Evolutionary conservation across 2,113 vertebrate species (phyloP).

Genomic region (Hippocampus abdominalis): DNA sequence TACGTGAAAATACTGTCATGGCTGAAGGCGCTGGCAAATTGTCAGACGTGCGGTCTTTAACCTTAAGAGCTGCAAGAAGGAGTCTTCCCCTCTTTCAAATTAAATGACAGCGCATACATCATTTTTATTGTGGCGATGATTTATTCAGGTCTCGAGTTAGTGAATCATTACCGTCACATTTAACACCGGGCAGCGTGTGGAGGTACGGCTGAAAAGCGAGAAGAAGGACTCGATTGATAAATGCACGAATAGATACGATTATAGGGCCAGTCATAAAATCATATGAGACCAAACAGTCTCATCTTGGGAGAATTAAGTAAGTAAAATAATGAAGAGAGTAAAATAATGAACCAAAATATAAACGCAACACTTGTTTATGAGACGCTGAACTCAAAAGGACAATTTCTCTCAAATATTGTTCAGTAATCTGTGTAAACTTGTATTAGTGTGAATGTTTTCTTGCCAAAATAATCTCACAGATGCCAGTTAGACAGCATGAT

Average conservation of each 20-base stretch:
- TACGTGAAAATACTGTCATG: slow-evolving; percentile 55
- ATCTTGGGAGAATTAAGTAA: neutral
- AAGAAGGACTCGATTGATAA: slow-evolving; percentile 12
- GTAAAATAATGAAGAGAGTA: too few relatives aligned
- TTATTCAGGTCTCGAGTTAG: slow-evolving; percentile 31
- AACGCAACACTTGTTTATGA: too few relatives aligned
- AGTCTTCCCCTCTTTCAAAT: slow-evolving; percentile 40
- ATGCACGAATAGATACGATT: slow-evolving; percentile 5
- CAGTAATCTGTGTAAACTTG: too few relatives aligned
- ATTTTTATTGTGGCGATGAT: slow-evolving; percentile 29
- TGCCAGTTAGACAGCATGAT: too few relatives aligned
- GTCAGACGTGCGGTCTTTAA: slow-evolving; percentile 45
- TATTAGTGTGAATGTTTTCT: too few relatives aligned
- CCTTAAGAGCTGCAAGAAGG: slow-evolving; percentile 35
- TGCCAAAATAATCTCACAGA: too few relatives aligned
- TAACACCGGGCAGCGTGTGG: neutral
- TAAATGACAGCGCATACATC: slow-evolving; percentile 45
- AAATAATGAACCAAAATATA: too few relatives aligned
- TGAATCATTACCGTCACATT: slow-evolving; percentile 22
- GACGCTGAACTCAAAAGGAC: too few relatives aligned
- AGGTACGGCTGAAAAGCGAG: slow-evolving; percentile 7
- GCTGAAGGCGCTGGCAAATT: slow-evolving; percentile 55
- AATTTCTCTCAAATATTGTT: too few relatives aligned
- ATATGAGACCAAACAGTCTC: neutral
- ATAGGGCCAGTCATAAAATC: neutral